Evolutionary conservation across 2,113 vertebrate genomes (phyloP).

Genomic region (Cyrtonyx montezumae): DNA sequence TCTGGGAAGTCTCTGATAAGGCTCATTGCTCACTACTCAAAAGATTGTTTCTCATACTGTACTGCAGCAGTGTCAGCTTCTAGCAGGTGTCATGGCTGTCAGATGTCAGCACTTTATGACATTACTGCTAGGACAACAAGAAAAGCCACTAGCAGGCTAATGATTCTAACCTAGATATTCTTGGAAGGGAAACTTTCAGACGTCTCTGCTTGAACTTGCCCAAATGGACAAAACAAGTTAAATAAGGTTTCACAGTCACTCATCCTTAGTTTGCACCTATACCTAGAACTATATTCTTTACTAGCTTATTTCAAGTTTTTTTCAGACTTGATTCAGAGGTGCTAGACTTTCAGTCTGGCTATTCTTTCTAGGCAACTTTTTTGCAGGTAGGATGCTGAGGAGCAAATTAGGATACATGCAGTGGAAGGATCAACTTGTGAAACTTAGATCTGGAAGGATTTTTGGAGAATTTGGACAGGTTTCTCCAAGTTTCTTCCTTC

Average conservation of each 20-base stretch:
- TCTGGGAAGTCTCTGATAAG: background rate
- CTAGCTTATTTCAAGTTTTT: background rate
- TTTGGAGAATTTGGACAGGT: background rate
- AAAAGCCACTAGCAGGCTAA: background rate
- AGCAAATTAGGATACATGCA: background rate
- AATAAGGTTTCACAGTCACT: background rate
- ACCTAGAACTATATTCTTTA: background rate
- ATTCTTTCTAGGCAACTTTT: background rate
- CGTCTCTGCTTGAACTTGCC: background rate
- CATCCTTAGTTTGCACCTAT: background rate
- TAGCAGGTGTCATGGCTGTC: background rate
- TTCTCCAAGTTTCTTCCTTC: background rate
- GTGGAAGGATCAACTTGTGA: background rate
- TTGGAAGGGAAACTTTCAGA: background rate
- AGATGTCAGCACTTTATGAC: background rate
- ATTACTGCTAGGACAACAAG: background rate
- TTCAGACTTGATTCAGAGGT: background rate
- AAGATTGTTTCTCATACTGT: background rate
- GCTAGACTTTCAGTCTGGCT: background rate
- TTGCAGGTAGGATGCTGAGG: background rate
- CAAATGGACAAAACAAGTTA: background rate
- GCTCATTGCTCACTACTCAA: background rate
- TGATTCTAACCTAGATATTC: background rate
- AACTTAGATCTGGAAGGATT: background rate
- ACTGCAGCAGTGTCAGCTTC: background rate